Conservation (phyloP, 2,113 vertebrate genomes). For the Chloropsis hardwickii region DNA sequence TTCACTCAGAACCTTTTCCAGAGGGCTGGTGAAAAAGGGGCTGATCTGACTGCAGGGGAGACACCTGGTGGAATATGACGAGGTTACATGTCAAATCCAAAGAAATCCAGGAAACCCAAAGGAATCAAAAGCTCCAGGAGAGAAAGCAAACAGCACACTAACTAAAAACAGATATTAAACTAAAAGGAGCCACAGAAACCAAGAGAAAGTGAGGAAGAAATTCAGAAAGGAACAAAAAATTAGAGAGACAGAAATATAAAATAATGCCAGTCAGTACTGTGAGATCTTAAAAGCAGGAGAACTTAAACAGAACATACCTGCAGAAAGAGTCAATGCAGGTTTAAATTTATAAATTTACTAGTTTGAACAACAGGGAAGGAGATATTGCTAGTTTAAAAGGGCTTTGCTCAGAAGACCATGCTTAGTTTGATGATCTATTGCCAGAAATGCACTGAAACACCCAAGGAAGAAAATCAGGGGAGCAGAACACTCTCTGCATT, state of each 20-base stretch:
- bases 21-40: neutral
- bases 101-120: neutral
- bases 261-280: neutral
- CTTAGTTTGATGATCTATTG: neutral
- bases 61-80: neutral
- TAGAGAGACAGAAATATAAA: neutral
- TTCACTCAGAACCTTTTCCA: neutral
- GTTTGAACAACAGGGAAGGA: neutral
- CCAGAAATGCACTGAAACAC: neutral
- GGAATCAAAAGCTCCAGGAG: neutral
- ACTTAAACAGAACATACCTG: neutral
- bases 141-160: neutral
- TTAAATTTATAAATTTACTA: neutral
- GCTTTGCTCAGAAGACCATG: fast-evolving
- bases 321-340: neutral
- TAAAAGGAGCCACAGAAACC: neutral
- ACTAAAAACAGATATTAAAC: neutral
- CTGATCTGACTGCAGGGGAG: neutral
- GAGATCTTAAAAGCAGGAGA: neutral
- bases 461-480: neutral
- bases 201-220: neutral
- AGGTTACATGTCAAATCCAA: neutral
- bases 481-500: neutral
- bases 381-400: neutral
- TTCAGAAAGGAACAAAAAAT: neutral